A percentile compares a stretch with the other conserved stretches of the same genome.
Conservation (phyloP, 30 jellyfish, hydroid and myxozoan genomes). For the Aurelia aurita region DNA sequence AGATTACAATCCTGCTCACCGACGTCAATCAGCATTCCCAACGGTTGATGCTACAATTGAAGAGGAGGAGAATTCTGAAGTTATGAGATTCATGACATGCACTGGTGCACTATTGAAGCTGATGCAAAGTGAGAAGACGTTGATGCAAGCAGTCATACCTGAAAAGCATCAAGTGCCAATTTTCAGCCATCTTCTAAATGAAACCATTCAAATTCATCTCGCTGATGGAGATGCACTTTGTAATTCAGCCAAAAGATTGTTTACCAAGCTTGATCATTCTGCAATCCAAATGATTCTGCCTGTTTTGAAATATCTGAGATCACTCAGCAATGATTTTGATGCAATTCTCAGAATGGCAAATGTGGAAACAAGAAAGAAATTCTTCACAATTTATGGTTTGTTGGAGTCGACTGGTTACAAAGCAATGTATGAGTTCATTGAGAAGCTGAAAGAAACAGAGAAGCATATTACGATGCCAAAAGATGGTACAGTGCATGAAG, state of each 20-base stretch:
- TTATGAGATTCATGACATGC: conserved; percentile 80
- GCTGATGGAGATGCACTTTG: conserved; percentile 95
- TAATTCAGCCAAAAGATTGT: conserved; percentile 71
- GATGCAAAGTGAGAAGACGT: conserved; percentile 91
- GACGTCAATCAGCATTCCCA: conserved; percentile 57
- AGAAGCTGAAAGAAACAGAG: conserved; percentile 83
- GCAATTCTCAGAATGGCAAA: conserved; percentile 84
- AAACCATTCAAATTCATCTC: conserved; percentile 66
- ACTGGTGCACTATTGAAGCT: conserved; percentile 89
- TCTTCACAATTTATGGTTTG: conserved; percentile 69
- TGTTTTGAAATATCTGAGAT: conserved; percentile 76
- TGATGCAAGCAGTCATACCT: conserved; percentile 87
- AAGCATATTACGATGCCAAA: conserved; percentile 91
- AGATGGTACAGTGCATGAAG: conserved; percentile 95
- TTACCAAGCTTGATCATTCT: conserved; percentile 84
- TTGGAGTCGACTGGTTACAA: conserved; percentile 83
- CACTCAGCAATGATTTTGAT: conserved; percentile 91
- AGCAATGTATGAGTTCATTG: conserved; percentile 62
- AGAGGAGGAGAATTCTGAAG: conserved; percentile 91
- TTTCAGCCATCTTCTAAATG: conserved; percentile 87
- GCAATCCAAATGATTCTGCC: conserved; percentile 89
- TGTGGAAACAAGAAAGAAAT: conserved; percentile 94
- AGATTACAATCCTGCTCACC: conserved; percentile 45
- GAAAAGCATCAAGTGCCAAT: conserved; percentile 93
- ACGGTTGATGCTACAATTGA: conserved; percentile 53